Percentiles rank a stretch among this genome's conserved stretches.
Evolutionary conservation across 2,113 vertebrate species (phyloP).

Genomic region (Equus quagga): DNA sequence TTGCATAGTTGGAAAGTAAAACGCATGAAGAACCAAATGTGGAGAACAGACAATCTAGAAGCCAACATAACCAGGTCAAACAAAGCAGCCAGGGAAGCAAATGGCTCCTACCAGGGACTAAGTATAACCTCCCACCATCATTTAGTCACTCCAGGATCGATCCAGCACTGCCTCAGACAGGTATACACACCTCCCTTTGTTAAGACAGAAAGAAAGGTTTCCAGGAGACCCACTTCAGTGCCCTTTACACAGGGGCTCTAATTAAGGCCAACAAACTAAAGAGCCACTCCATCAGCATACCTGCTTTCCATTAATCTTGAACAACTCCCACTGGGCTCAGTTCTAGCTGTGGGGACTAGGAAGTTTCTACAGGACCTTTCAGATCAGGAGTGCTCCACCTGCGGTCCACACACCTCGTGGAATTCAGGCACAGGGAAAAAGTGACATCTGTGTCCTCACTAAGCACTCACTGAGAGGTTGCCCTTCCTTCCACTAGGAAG

Average conservation of each 20-base stretch:
- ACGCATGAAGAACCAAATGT: background rate
- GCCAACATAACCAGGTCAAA: background rate
- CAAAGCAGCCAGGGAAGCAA: background rate
- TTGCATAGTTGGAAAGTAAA: background rate
- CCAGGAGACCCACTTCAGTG: background rate
- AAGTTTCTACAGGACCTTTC: background rate
- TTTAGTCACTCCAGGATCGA: background rate
- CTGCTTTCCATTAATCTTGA: background rate
- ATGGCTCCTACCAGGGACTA: background rate
- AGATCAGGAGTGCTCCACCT: background rate
- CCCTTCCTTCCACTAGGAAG: too few relatives aligned
- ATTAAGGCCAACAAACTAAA: background rate
- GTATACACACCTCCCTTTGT: background rate
- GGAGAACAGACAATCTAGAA: background rate
- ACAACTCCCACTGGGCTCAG: background rate
- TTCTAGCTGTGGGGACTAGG: background rate
- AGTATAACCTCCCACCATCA: background rate
- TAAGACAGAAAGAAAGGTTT: background rate
- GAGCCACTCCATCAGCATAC: background rate
- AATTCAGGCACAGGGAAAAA: background rate
- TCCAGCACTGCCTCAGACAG: background rate
- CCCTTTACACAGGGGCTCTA: background rate
- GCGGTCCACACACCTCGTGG: fast-evolving
- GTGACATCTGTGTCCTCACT: fast-evolving
- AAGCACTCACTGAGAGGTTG: background rate